Evolutionary conservation across 64 coral and sea anemone genomes (phyloP).

Genomic region (Cladopsammia gracilis): DNA sequence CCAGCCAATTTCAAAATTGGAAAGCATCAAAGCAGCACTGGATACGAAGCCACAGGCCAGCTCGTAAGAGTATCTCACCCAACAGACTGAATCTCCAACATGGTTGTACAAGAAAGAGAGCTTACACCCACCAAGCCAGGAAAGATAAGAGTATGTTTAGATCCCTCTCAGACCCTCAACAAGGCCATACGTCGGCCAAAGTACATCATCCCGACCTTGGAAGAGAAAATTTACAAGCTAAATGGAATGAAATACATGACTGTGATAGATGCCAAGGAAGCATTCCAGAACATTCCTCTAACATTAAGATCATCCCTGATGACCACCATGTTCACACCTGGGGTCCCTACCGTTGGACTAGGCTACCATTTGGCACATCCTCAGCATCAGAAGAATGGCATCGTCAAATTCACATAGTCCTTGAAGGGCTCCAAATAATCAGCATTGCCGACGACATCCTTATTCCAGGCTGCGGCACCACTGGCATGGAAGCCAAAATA

Average conservation of each 20-base stretch:
- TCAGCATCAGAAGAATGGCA: not conserved
- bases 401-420: not conserved
- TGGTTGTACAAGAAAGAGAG: slow-evolving; percentile 16
- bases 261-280: not conserved
- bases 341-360: not conserved
- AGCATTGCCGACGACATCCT: not conserved
- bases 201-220: not conserved
- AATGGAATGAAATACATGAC: slow-evolving; percentile 2
- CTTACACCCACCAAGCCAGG: slow-evolving; percentile 5
- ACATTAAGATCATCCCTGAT: not conserved
- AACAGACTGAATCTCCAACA: slow-evolving; percentile 14
- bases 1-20: slow-evolving; percentile 37
- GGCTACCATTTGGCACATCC: not conserved
- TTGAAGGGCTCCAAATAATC: not conserved
- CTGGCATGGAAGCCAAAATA: not conserved
- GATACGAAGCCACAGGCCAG: slow-evolving; percentile 47
- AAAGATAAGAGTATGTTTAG: slow-evolving; percentile 4
- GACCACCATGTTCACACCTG: not conserved
- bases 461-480: not conserved
- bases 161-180: slow-evolving; percentile 17
- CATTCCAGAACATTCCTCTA: not conserved
- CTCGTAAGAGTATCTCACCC: not conserved
- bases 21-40: not conserved
- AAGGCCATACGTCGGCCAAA: not conserved
- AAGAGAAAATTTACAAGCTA: not conserved